Percentiles rank a stretch among this genome's conserved stretches.
phyloP scores from a whole-genome alignment of 2,797 vertebrate genomes.

The Mormyrops boulengeri region DNA sequence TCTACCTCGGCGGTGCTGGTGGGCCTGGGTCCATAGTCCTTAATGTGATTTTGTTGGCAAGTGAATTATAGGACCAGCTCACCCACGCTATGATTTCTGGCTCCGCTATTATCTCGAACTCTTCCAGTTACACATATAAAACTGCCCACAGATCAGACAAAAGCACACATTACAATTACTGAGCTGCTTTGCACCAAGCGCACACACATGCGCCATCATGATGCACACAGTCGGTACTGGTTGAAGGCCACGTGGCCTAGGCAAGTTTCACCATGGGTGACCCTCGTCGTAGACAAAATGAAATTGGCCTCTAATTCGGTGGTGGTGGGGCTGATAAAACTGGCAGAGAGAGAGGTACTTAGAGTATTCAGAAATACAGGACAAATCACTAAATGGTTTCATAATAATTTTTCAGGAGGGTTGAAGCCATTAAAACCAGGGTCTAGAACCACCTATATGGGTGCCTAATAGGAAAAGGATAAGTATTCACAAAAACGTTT shows the following conservation, averaged over 20 bases:
- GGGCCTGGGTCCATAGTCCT: background rate
- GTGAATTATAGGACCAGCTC: background rate
- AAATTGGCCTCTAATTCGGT: background rate
- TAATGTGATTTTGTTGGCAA: background rate
- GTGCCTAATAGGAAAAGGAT: background rate
- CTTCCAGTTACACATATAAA: background rate
- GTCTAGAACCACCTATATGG: background rate
- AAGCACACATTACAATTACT: background rate
- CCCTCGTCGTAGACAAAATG: background rate
- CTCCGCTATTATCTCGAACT: background rate
- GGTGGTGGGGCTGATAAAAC: background rate
- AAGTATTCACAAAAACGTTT: background rate
- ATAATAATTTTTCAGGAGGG: background rate
- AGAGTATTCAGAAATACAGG: background rate
- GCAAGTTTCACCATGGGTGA: background rate
- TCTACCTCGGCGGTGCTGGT: background rate
- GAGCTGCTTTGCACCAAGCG: background rate
- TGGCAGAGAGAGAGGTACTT: background rate
- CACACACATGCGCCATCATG: background rate
- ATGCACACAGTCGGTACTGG: background rate
- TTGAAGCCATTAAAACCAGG: background rate
- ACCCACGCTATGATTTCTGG: background rate
- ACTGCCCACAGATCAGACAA: background rate
- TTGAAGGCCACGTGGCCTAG: background rate
- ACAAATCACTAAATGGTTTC: background rate